phyloP scores from a whole-genome alignment of 2,888 invertebrate species.

The Zelleria hepariella region DNA sequence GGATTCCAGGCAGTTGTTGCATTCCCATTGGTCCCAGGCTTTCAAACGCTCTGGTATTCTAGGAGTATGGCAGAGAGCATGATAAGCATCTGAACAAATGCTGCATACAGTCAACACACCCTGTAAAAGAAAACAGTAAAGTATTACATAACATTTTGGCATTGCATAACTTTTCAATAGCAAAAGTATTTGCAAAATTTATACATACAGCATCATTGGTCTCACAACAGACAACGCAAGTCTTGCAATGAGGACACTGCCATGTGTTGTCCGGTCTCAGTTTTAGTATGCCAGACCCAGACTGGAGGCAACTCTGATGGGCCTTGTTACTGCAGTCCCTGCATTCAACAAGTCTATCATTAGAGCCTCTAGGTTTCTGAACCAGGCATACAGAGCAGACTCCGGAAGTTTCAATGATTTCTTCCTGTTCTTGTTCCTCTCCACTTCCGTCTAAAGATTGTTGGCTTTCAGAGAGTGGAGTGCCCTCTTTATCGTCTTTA shows the following conservation, averaged over 20 bases:
- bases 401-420: conserved; percentile 56
- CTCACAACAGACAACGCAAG: conserved; percentile 86
- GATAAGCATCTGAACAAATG: conserved; percentile 88
- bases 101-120: conserved; percentile 83
- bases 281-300: conserved; percentile 76
- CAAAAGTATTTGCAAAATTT: too few species aligned
- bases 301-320: conserved; percentile 78
- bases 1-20: conserved; percentile 75
- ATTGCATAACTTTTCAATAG: too few species aligned
- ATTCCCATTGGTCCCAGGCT: conserved; percentile 79
- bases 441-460: conserved; percentile 55
- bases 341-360: conserved; percentile 77
- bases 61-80: conserved; percentile 84
- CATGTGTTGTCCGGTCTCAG: conserved; percentile 79
- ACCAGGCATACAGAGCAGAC: conserved; percentile 75
- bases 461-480: conserved; percentile 50
- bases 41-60: conserved; percentile 71
- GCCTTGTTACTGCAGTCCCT: conserved; percentile 82
- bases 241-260: conserved; percentile 93
- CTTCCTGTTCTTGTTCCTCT: conserved; percentile 58
- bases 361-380: conserved; percentile 71
- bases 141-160: too few species aligned
- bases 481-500: conserved; percentile 45
- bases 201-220: conserved; percentile 80
- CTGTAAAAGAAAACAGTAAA: conserved; percentile 63